Evolutionary conservation across 2,113 vertebrate genomes (phyloP).

Genomic region (Apodemus sylvaticus): DNA sequence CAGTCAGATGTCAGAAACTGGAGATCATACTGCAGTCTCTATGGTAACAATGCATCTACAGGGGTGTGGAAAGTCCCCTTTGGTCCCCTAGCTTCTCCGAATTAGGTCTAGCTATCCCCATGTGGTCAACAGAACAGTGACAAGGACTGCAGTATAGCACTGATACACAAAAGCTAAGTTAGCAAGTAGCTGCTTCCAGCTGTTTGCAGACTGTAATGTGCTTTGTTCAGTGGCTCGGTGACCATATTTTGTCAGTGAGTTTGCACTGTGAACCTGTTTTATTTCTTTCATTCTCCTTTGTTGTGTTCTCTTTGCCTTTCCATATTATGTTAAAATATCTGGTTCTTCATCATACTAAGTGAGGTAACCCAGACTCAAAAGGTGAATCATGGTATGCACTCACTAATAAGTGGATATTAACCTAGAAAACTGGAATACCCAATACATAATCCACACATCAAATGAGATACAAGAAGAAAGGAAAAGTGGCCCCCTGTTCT

Average conservation of each 20-base stretch:
- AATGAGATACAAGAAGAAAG: too few relatives aligned
- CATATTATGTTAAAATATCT: background rate
- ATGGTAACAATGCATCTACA: background rate
- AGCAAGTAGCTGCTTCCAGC: background rate
- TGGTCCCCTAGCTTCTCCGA: background rate
- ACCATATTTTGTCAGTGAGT: background rate
- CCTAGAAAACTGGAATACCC: too few relatives aligned
- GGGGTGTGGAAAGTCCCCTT: background rate
- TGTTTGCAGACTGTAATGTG: background rate
- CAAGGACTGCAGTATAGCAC: background rate
- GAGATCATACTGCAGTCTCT: background rate
- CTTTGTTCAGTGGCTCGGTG: background rate
- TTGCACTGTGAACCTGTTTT: background rate
- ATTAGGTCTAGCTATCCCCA: background rate
- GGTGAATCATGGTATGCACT: too few relatives aligned
- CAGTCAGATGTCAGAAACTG: background rate
- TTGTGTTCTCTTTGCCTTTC: slow-evolving; percentile 12
- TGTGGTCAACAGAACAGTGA: background rate
- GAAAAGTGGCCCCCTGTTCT: too few relatives aligned
- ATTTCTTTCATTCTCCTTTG: background rate
- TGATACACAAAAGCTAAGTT: background rate
- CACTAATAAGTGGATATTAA: too few relatives aligned
- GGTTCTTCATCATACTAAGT: too few relatives aligned
- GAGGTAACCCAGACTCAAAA: too few relatives aligned
- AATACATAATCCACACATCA: too few relatives aligned